Evolutionary conservation across 2,797 vertebrate species (phyloP).

Genomic region (Melanotaenia nigrans): DNA sequence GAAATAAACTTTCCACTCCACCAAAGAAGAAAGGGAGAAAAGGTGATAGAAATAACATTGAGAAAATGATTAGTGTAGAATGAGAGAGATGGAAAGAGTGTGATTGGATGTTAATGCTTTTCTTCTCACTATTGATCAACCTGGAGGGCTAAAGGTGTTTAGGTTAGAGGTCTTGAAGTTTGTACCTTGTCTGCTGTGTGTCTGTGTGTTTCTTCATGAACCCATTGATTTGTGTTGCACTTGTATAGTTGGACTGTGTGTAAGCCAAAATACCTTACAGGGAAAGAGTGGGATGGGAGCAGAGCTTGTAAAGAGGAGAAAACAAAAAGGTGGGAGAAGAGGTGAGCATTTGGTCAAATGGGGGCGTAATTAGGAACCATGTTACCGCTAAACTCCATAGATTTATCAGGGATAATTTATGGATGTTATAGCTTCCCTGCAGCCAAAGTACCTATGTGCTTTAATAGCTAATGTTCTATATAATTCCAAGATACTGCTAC

Average conservation of each 20-base stretch:
- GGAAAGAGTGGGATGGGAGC: slow-evolving; percentile 63
- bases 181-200: slow-evolving; percentile 62
- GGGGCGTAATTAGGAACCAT: slow-evolving; percentile 73
- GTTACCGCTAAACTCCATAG: slow-evolving; percentile 68
- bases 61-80: slow-evolving; percentile 75
- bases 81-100: slow-evolving; percentile 60
- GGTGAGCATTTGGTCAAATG: slow-evolving; percentile 69
- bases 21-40: slow-evolving; percentile 41
- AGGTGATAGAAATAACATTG: slow-evolving; percentile 57
- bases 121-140: slow-evolving; percentile 77
- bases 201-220: slow-evolving; percentile 63
- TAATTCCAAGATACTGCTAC: slow-evolving; percentile 36
- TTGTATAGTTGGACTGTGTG: slow-evolving; percentile 49
- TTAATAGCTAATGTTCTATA: slow-evolving; percentile 67
- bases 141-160: slow-evolving; percentile 63
- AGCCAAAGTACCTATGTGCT: slow-evolving; percentile 41
- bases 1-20: slow-evolving; percentile 75
- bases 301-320: slow-evolving; percentile 49
- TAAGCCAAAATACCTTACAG: slow-evolving; percentile 66
- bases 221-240: slow-evolving; percentile 69
- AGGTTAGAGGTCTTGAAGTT: slow-evolving; percentile 70
- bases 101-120: slow-evolving; percentile 66
- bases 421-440: slow-evolving; percentile 58
- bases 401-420: slow-evolving; percentile 76
- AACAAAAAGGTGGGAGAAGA: slow-evolving; percentile 63